Evolutionary conservation across 2,113 vertebrate genomes (phyloP).

Genomic region (Pao palembangensis): DNA sequence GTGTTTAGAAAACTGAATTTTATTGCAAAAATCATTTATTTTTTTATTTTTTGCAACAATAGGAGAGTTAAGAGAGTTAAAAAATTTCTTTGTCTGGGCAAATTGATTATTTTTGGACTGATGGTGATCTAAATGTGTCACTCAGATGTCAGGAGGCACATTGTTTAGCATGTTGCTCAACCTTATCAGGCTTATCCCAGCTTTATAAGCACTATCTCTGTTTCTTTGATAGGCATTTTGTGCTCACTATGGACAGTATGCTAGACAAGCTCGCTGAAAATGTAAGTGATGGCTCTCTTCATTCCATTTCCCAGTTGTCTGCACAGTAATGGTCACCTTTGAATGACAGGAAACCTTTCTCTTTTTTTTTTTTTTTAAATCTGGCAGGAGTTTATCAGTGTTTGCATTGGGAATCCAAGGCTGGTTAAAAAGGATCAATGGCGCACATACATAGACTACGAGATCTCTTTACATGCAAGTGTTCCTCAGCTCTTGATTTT

Average conservation of each 20-base stretch:
- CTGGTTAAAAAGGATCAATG: conserved; percentile 83
- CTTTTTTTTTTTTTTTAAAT: neutral
- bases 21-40: no score
- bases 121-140: neutral
- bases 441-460: conserved; percentile 87
- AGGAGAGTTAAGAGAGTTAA: no score
- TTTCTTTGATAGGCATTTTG: conserved; percentile 33
- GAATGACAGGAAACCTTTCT: neutral
- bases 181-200: no score
- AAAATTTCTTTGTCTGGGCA: neutral
- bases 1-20: neutral
- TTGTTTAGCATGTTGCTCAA: neutral
- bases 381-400: conserved; percentile 86
- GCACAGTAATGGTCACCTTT: no score
- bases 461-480: conserved; percentile 91
- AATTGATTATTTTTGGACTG: conserved; percentile 12
- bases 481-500: neutral
- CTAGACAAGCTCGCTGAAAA: conserved; percentile 46
- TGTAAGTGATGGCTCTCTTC: conserved; percentile 43
- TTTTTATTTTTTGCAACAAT: neutral
- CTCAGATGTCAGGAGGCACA: neutral
- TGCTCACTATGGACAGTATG: conserved; percentile 57
- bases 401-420: conserved; percentile 85
- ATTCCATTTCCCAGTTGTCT: neutral
- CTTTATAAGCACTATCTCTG: neutral